phyloP scores from a whole-genome alignment of 1,140 invertebrate genomes.

The Brachionus rotundiformis region DNA sequence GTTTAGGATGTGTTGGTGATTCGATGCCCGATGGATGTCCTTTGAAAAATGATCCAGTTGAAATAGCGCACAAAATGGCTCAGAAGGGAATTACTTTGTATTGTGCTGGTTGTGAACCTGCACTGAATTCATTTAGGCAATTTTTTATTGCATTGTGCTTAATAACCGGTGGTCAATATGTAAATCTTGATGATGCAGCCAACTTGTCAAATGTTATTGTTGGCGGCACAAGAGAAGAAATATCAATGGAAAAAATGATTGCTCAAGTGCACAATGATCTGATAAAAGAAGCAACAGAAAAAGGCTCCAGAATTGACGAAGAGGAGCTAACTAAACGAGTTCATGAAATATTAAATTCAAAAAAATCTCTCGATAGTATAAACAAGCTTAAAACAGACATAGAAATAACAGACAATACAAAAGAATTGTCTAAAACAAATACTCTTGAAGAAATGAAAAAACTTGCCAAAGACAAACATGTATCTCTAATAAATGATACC shows the following conservation, averaged over 20 bases:
- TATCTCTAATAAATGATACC: too few relatives aligned
- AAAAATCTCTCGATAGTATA: not conserved
- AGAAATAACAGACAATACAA: not conserved
- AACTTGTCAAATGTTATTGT: constrained; percentile 32
- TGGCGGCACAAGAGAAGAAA: constrained; percentile 34
- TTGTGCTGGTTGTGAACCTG: constrained; percentile 7
- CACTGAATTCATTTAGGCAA: not conserved
- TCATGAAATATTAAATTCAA: constrained; percentile 38
- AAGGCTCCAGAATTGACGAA: not conserved
- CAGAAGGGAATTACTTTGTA: constrained; percentile 37
- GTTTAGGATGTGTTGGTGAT: constrained; percentile 21
- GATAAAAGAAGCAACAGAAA: not conserved
- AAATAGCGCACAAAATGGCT: constrained; percentile 42
- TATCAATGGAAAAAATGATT: constrained; percentile 43
- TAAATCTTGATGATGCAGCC: not conserved
- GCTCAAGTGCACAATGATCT: constrained; percentile 45
- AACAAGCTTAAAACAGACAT: not conserved
- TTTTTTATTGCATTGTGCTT: constrained; percentile 40
- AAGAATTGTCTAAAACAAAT: not conserved
- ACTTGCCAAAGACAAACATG: too few relatives aligned
- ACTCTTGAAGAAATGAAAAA: constrained; percentile 17
- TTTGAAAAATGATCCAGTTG: constrained; percentile 46
- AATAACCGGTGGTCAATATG: constrained; percentile 52
- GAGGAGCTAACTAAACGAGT: constrained; percentile 22
- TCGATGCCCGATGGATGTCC: constrained; percentile 34